phyloP scores from a whole-genome alignment of 2,888 invertebrate genomes.

The Tiliacea citrago region DNA sequence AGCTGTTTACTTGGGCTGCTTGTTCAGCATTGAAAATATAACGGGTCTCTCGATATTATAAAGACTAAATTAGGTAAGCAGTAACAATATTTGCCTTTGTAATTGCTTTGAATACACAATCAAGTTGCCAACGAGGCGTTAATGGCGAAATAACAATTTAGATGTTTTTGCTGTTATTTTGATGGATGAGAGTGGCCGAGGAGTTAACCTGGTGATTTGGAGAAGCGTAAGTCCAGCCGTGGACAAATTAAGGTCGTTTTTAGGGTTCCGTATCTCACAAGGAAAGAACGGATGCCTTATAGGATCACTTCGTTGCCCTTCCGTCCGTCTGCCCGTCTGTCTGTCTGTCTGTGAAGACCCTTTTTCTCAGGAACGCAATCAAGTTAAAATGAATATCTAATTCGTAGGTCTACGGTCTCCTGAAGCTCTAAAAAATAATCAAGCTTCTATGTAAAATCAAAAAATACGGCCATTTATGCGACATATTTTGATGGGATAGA shows the following conservation, averaged over 20 bases:
- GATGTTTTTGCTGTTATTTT: slow-evolving; percentile 23
- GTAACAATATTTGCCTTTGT: slow-evolving; percentile 46
- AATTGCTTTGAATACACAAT: slow-evolving; percentile 37
- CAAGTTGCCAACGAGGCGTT: slow-evolving; percentile 26
- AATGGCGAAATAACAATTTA: slow-evolving; percentile 30
- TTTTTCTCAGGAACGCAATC: too few species aligned
- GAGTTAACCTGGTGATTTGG: not conserved
- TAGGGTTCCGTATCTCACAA: too few species aligned
- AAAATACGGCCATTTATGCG: too few species aligned
- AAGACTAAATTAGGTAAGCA: slow-evolving; percentile 42
- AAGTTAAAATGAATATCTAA: too few species aligned
- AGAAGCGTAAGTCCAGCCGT: not conserved
- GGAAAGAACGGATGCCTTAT: too few species aligned
- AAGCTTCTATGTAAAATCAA: too few species aligned
- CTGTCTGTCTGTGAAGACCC: too few species aligned
- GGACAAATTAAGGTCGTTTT: not conserved
- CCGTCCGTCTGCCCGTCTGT: too few species aligned
- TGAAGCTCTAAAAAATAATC: too few species aligned
- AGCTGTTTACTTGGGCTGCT: slow-evolving; percentile 29
- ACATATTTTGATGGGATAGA: too few species aligned
- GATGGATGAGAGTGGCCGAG: not conserved
- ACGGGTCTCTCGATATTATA: slow-evolving; percentile 22
- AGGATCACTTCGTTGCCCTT: too few species aligned
- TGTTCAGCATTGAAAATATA: slow-evolving; percentile 29
- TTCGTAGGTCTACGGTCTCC: too few species aligned